phyloP scores from a whole-genome alignment of 2,113 vertebrate genomes.

The Brachirus orientalis region DNA sequence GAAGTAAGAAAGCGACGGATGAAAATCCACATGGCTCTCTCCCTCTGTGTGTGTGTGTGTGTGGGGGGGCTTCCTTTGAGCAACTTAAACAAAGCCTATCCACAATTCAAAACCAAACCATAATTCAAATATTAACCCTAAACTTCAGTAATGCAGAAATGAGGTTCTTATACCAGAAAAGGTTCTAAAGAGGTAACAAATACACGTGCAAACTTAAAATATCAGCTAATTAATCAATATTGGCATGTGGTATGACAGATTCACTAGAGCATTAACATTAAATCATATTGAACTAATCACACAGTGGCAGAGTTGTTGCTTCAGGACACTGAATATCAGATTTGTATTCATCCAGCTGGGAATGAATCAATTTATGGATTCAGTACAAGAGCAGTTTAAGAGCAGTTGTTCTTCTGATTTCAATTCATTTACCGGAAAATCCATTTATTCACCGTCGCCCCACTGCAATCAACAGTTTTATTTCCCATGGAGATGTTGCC shows the following conservation, averaged over 20 bases:
- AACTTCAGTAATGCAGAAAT: too few species aligned
- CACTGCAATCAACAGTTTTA: constrained; percentile 26
- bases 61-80: too few species aligned
- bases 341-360: not conserved
- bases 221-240: constrained; percentile 47
- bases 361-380: constrained; percentile 5
- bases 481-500: constrained; percentile 23
- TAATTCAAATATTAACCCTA: too few species aligned
- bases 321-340: not conserved
- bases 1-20: too few species aligned
- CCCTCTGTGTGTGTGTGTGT: too few species aligned
- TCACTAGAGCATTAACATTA: constrained; percentile 31
- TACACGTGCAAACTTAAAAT: constrained; percentile 27
- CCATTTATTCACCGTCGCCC: constrained; percentile 31
- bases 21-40: too few species aligned
- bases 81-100: too few species aligned
- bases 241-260: constrained; percentile 33
- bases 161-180: too few species aligned
- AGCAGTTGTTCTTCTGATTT: constrained; percentile 7
- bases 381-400: not conserved
- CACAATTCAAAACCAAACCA: too few species aligned
- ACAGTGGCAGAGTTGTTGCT: not conserved
- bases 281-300: constrained; percentile 54
- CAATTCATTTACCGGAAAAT: not conserved
- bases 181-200: not conserved